These are phyloP conservation scores for Mesaphorura yosii DNA, from an alignment of 1,140 invertebrate species.

Conservation along the genomic window DNA sequence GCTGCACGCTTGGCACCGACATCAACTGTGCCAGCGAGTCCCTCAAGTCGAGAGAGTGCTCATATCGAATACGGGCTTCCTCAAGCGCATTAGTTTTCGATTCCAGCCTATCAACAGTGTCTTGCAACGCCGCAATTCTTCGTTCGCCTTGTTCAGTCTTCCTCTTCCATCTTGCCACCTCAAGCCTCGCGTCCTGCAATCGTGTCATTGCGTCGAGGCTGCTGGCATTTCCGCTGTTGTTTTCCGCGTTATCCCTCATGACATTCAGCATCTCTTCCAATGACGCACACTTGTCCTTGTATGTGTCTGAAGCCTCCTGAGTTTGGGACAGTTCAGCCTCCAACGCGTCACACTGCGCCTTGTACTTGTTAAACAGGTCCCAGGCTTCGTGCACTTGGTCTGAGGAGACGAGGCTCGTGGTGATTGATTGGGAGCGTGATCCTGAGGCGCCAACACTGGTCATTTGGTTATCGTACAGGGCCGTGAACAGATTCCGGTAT, in stretches of 20 bases:
- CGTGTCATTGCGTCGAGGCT: slow-evolving; percentile 1
- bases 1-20: neutral
- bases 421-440: no score
- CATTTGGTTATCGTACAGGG: slow-evolving; percentile 8
- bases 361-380: neutral
- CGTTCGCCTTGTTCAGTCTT: slow-evolving; percentile 13
- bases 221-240: slow-evolving; percentile 4
- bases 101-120: slow-evolving; percentile 7
- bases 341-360: slow-evolving; percentile 3
- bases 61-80: slow-evolving; percentile 9
- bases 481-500: slow-evolving; percentile 10
- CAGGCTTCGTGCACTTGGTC: slow-evolving; percentile 4
- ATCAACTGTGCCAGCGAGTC: slow-evolving; percentile 5
- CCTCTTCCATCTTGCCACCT: slow-evolving; percentile 10
- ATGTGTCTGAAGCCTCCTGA: neutral
- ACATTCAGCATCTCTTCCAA: neutral
- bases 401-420: neutral
- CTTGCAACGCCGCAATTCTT: neutral
- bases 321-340: slow-evolving; percentile 5
- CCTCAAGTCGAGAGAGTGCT: slow-evolving; percentile 13
- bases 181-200: slow-evolving; percentile 8
- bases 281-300: slow-evolving; percentile 1
- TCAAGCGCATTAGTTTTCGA: slow-evolving; percentile 4
- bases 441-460: neutral
- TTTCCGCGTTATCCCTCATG: neutral